Percentiles rank a stretch among this genome's conserved stretches.
Conservation (phyloP, 2,888 invertebrate species). For the Drosophila pseudotakahashii region DNA sequence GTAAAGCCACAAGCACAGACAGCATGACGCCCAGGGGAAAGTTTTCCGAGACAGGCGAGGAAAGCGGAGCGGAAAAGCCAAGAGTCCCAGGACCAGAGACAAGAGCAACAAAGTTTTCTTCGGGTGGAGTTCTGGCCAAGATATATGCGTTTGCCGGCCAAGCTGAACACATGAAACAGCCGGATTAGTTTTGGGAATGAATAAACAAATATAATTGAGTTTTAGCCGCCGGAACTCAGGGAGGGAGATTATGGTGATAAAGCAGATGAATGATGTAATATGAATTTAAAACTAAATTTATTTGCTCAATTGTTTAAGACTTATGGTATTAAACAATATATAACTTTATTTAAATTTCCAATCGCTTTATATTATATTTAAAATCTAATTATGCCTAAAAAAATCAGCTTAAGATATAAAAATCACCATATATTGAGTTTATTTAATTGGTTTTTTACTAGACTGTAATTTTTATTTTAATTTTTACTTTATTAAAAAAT, state of each 20-base stretch:
- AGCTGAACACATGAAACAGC: slow-evolving; percentile 64
- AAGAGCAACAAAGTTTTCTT: slow-evolving; percentile 35
- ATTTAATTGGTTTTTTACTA: too few species aligned
- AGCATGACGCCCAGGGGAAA: slow-evolving; percentile 52
- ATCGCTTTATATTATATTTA: too few species aligned
- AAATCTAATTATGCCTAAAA: too few species aligned
- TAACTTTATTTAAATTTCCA: background rate
- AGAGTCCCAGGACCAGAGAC: slow-evolving; percentile 8
- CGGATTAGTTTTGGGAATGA: slow-evolving; percentile 67
- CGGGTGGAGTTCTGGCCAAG: slow-evolving; percentile 19
- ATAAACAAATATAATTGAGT: slow-evolving; percentile 54
- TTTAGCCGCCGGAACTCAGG: slow-evolving; percentile 5
- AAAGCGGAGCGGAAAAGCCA: slow-evolving; percentile 23
- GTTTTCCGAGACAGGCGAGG: slow-evolving; percentile 39
- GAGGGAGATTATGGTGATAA: slow-evolving; percentile 21
- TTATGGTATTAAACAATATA: background rate
- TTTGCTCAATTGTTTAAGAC: background rate
- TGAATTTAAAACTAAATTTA: background rate
- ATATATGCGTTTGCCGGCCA: slow-evolving; percentile 41
- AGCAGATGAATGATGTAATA: slow-evolving; percentile 7
- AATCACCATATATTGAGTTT: too few species aligned
- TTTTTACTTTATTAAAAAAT: too few species aligned
- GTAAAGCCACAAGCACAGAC: slow-evolving; percentile 46
- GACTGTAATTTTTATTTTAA: too few species aligned
- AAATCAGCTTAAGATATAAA: too few species aligned